Base-by-base conservation (phyloP, 2,888 invertebrate species). In the Volucella inflata region DNA sequence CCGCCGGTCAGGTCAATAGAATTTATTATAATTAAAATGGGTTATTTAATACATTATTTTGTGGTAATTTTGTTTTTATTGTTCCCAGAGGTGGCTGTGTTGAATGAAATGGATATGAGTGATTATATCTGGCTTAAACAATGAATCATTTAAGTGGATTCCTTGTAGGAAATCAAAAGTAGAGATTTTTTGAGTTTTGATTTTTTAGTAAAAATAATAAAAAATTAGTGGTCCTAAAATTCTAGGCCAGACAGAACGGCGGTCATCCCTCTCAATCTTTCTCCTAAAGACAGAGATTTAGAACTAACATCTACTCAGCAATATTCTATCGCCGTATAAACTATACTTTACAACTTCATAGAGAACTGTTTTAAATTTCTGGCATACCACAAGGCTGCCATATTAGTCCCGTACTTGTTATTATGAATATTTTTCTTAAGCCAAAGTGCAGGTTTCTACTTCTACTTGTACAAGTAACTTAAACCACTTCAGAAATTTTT, bases 11-110 rank as follows among this genome's bases (percentile, higher is more conserved):
- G 77, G 60, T 74, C 36, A 55, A 30, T 38, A 16, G 62, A 75
- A 74, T 64, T 53, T 68, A 60, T 78, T 72, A 62, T 78, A 83
- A 83, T 74, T 74, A 70, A 83, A 78, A 70, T 71, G 50, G 64
- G 68, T 77, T 50, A 30, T 30, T 57, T 62, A 51, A 62, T 77
- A 44, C 42, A 42, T 67, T 60, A 50, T 55, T 48, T 40, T 14
- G 65, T n/a, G 12, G 38, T 14, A 30, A 30, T 30, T 30, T 30
- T 30, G 30, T 30, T 30, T 30, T 30, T 30, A 30, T 30, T 0
- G 53, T 30, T 38, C 8, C 65, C 30, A n/a, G 53, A 50, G 62
- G 67, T 16, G 62, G 17, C 51, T 10, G 14, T 55, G 68, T 36
- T 6, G 44, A 70, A 30, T 30, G 30, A 30, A 30, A 30, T 30